Conservation (phyloP, 1,140 invertebrate species). For the Pemphigus obesinymphae region DNA sequence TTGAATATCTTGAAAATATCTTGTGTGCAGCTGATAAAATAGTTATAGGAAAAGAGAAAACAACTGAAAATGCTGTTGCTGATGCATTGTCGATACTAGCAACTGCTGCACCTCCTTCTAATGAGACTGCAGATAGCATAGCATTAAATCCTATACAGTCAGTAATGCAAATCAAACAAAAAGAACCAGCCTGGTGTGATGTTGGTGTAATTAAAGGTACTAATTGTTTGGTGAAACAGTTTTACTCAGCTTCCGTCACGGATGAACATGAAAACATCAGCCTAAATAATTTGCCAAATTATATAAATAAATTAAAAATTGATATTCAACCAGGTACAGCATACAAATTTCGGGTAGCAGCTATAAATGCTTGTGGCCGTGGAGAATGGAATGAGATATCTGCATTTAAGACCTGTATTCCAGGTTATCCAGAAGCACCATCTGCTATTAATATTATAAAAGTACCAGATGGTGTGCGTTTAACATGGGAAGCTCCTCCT, state of each 20-base stretch:
- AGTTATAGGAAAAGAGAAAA: not conserved
- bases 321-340: constrained; percentile 94
- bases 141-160: not conserved
- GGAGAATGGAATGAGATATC: too few relatives aligned
- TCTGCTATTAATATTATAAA: too few relatives aligned
- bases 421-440: constrained; percentile 91
- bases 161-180: constrained; percentile 2
- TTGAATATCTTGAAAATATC: constrained; percentile 18
- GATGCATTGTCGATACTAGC: constrained; percentile 61
- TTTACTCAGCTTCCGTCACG: too few relatives aligned
- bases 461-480: constrained; percentile 84
- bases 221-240: too few relatives aligned
- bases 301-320: too few relatives aligned
- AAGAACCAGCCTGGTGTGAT: constrained; percentile 59
- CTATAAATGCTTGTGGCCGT: constrained; percentile 92
- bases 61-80: constrained; percentile 42
- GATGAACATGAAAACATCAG: constrained; percentile 46
- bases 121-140: constrained; percentile 19
- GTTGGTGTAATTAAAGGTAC: too few relatives aligned
- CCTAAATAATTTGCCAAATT: constrained; percentile 46
- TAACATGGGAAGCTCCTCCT: constrained; percentile 96
- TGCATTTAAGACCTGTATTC: constrained; percentile 47
- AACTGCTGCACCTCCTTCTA: constrained; percentile 51
- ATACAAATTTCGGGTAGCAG: constrained; percentile 96
- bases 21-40: not conserved